phyloP scores from a whole-genome alignment of 2,113 vertebrate species.

The Oriolus oriolus region DNA sequence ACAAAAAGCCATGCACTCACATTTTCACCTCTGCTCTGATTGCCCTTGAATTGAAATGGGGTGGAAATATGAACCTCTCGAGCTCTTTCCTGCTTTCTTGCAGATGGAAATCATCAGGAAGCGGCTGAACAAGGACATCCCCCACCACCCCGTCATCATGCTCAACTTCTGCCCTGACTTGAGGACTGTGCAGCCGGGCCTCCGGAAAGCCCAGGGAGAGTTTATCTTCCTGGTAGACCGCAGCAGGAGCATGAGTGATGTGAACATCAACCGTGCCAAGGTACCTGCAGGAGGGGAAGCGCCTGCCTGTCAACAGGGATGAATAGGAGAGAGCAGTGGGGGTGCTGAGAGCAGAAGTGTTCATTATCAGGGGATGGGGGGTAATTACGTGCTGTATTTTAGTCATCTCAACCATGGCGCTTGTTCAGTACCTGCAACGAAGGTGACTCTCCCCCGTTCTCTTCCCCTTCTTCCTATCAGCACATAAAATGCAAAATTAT shows the following conservation, averaged over 20 bases:
- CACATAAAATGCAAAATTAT: background rate
- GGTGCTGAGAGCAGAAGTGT: background rate
- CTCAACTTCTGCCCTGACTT: slow-evolving; percentile 93
- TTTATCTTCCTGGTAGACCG: slow-evolving; percentile 94
- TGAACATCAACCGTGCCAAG: slow-evolving; percentile 82
- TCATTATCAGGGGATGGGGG: background rate
- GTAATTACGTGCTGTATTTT: background rate
- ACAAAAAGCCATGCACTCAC: accelerated
- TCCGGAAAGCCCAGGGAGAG: slow-evolving; percentile 83
- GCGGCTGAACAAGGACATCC: slow-evolving; percentile 90
- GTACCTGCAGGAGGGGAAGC: slow-evolving; percentile 56
- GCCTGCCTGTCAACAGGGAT: background rate
- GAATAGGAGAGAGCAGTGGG: background rate
- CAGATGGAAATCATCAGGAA: slow-evolving; percentile 90
- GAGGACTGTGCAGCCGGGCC: slow-evolving; percentile 74
- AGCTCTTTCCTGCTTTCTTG: background rate
- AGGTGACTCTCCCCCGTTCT: background rate
- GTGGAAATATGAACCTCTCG: background rate
- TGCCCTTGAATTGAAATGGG: accelerated
- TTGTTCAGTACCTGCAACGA: background rate
- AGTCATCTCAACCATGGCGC: background rate
- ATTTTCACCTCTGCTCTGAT: background rate
- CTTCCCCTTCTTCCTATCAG: background rate
- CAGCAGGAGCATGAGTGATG: slow-evolving; percentile 86
- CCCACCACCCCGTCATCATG: slow-evolving; percentile 91